phyloP scores from a whole-genome alignment of 2,888 invertebrate genomes.

The Synergus japonicus region DNA sequence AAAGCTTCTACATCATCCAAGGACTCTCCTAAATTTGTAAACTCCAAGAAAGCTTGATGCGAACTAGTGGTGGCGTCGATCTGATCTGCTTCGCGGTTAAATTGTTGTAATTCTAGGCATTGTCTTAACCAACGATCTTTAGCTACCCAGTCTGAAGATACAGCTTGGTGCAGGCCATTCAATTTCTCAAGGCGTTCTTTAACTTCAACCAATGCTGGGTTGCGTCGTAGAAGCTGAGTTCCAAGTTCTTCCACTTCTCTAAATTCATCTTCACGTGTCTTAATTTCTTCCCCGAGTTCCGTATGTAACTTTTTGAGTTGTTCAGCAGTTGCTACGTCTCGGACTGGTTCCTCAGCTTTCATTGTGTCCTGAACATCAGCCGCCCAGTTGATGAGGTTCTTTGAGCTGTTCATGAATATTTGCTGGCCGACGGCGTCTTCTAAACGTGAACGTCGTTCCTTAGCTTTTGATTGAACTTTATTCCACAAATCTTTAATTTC shows the following conservation, averaged over 20 bases:
- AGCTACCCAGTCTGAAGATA: slow-evolving; percentile 86
- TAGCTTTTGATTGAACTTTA: slow-evolving; percentile 90
- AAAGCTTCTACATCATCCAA: slow-evolving; percentile 95
- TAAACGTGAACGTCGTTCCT: slow-evolving; percentile 88
- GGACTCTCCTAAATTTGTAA: slow-evolving; percentile 90
- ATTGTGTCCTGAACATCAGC: slow-evolving; percentile 88
- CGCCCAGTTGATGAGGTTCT: slow-evolving; percentile 90
- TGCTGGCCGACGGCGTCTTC: slow-evolving; percentile 97
- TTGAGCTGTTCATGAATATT: slow-evolving; percentile 92
- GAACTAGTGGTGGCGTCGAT: slow-evolving; percentile 97
- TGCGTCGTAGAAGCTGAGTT: slow-evolving; percentile 85
- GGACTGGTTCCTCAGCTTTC: slow-evolving; percentile 87
- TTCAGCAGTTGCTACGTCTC: slow-evolving; percentile 96
- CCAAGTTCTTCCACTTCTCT: slow-evolving; percentile 90
- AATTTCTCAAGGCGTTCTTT: slow-evolving; percentile 86
- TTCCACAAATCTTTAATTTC: slow-evolving; percentile 94
- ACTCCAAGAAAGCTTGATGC: slow-evolving; percentile 95
- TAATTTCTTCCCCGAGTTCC: slow-evolving; percentile 94
- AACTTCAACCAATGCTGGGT: slow-evolving; percentile 87
- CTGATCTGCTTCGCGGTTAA: slow-evolving; percentile 97
- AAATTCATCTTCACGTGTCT: slow-evolving; percentile 93
- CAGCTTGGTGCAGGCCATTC: slow-evolving; percentile 86
- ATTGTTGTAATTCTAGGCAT: slow-evolving; percentile 92
- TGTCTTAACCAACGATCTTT: slow-evolving; percentile 93
- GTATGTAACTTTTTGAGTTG: slow-evolving; percentile 92